Percentiles rank a stretch among this genome's conserved stretches.
Evolutionary conservation across 2,888 invertebrate species (phyloP).

Genomic region (Heterodera filipjevi): DNA sequence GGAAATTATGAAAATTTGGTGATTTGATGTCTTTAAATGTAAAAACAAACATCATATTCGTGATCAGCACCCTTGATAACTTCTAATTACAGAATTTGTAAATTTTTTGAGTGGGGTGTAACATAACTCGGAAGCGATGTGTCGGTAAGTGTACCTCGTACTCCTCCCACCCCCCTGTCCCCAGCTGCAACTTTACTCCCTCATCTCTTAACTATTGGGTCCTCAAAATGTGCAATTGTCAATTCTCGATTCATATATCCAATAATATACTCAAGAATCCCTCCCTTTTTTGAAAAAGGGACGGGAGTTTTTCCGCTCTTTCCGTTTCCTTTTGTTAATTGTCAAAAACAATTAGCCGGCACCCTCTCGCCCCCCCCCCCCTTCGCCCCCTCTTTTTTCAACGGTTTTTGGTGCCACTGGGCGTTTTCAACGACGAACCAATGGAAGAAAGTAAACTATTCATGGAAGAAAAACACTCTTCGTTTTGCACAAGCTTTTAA

Average conservation of each 20-base stretch:
- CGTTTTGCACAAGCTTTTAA: neutral
- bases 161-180: too few relatives aligned
- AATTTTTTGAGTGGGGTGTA: too few relatives aligned
- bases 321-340: conserved; percentile 3
- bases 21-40: too few relatives aligned
- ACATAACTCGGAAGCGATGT: too few relatives aligned
- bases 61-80: too few relatives aligned
- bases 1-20: too few relatives aligned
- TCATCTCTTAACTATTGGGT: neutral
- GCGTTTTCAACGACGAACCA: neutral
- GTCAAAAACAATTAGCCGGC: conserved; percentile 20
- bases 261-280: neutral
- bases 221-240: neutral
- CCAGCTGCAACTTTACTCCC: too few relatives aligned
- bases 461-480: neutral
- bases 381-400: neutral
- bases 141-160: too few relatives aligned
- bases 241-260: neutral
- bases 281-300: neutral
- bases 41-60: too few relatives aligned
- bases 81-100: too few relatives aligned
- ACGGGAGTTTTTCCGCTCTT: neutral
- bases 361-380: neutral
- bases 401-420: conserved; percentile 14
- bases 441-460: too few relatives aligned